Conservation (phyloP, 2,113 vertebrate genomes). For the Elaphurus davidianus region DNA sequence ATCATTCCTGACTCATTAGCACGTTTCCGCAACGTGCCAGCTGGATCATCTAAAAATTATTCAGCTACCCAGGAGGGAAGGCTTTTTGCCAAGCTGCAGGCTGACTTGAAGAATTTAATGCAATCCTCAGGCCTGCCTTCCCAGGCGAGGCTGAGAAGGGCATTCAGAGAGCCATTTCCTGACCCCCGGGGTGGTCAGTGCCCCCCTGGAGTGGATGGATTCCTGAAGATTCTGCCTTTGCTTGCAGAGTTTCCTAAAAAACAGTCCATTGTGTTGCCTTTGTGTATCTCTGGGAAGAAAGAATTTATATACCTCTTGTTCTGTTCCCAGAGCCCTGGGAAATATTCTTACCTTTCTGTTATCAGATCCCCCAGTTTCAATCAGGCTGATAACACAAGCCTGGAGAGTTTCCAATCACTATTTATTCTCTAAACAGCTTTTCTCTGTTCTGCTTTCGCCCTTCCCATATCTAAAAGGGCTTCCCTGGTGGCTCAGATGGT, state of each 20-base stretch:
- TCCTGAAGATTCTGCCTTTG: neutral
- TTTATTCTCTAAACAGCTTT: neutral
- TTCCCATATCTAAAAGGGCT: neutral
- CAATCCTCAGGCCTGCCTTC: neutral
- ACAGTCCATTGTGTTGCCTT: neutral
- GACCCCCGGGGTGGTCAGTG: neutral
- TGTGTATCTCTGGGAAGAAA: neutral
- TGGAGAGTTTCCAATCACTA: neutral
- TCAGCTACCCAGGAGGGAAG: conserved; percentile 52
- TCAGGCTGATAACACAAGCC: neutral
- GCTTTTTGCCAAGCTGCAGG: conserved; percentile 57
- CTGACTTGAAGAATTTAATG: conserved; percentile 15
- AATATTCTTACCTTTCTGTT: neutral
- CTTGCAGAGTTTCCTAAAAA: neutral
- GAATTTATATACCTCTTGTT: neutral
- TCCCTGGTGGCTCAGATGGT: neutral
- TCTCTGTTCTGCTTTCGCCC: neutral
- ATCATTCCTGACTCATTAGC: conserved; percentile 66
- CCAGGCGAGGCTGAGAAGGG: neutral
- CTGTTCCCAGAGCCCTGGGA: neutral
- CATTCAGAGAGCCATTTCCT: conserved; percentile 22
- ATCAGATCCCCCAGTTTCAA: neutral
- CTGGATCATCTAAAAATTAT: conserved; percentile 65
- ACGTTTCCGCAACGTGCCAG: conserved; percentile 31
- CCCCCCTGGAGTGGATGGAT: neutral